These are phyloP conservation scores for Oncorhynchus gorbuscha DNA, from an alignment of 2,113 vertebrate genomes.

Conservation along the genomic window DNA sequence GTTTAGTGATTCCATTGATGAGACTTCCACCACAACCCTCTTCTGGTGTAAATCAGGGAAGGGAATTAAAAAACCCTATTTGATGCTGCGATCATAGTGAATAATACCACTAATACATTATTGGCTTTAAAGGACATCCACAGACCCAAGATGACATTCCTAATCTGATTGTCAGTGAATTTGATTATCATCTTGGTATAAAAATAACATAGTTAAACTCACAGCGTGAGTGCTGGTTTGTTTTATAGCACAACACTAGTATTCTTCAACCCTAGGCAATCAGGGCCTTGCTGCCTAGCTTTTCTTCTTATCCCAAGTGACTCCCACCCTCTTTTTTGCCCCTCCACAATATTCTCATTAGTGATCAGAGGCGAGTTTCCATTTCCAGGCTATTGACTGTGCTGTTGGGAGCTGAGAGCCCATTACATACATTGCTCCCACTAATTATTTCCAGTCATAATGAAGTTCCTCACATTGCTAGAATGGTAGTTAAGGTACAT, in stretches of 20 bases:
- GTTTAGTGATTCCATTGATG: conserved; percentile 51
- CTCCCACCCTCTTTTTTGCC: conserved; percentile 31
- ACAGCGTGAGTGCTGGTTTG: too few species aligned
- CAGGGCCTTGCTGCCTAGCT: conserved; percentile 33
- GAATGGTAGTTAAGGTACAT: conserved; percentile 64
- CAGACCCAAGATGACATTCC: conserved; percentile 25
- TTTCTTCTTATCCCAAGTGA: conserved; percentile 45
- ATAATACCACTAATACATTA: conserved; percentile 36
- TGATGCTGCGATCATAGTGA: neutral
- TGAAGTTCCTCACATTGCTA: conserved; percentile 69
- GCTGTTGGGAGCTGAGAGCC: conserved; percentile 68
- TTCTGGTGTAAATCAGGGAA: conserved; percentile 53
- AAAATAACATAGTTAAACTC: too few species aligned
- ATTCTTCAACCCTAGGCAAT: conserved; percentile 22
- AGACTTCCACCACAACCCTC: conserved; percentile 47
- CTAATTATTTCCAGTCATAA: conserved; percentile 76
- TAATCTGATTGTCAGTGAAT: conserved; percentile 50
- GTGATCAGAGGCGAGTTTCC: conserved; percentile 73
- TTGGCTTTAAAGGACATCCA: neutral
- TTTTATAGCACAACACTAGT: conserved; percentile 39
- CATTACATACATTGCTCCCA: conserved; percentile 66
- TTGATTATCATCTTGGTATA: conserved; percentile 13
- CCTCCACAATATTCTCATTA: conserved; percentile 72
- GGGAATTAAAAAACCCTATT: conserved; percentile 29
- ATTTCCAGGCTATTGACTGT: conserved; percentile 75